Evolutionary conservation across 2,797 vertebrate species (phyloP).

Genomic region (Phataginus tricuspis): DNA sequence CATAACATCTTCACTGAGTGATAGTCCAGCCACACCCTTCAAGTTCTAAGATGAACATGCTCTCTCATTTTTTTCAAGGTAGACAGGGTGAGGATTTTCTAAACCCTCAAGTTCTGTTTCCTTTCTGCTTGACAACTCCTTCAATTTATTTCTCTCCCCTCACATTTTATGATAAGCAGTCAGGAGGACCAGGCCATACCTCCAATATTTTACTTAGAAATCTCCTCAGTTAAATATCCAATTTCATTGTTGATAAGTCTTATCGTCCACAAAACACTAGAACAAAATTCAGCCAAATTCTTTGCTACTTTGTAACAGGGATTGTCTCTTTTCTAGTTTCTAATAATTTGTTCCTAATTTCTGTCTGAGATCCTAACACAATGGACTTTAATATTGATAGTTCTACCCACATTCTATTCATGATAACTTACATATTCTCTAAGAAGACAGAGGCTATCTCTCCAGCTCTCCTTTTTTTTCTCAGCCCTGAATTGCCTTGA

Average conservation of each 20-base stretch:
- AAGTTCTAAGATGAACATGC: background rate
- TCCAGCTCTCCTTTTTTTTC: background rate
- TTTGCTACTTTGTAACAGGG: background rate
- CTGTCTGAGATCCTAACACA: background rate
- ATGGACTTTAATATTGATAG: background rate
- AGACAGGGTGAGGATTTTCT: background rate
- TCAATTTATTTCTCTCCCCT: background rate
- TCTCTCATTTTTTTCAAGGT: background rate
- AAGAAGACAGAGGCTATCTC: background rate
- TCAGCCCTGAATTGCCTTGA: background rate
- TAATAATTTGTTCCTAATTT: background rate
- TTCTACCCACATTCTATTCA: background rate
- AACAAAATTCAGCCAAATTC: background rate
- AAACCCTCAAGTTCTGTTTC: background rate
- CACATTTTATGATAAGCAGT: background rate
- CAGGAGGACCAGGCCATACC: background rate
- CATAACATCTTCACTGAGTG: background rate
- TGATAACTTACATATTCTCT: background rate
- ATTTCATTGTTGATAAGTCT: background rate
- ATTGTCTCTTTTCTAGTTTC: background rate
- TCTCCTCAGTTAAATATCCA: background rate
- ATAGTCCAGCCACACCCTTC: background rate
- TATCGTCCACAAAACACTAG: background rate
- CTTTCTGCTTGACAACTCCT: background rate
- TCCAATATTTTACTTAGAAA: background rate